Evolutionary conservation across 2,113 vertebrate species (phyloP), one percentile per base, ranked within the genome.

Genomic region (Saimiri boliviensis): DNA sequence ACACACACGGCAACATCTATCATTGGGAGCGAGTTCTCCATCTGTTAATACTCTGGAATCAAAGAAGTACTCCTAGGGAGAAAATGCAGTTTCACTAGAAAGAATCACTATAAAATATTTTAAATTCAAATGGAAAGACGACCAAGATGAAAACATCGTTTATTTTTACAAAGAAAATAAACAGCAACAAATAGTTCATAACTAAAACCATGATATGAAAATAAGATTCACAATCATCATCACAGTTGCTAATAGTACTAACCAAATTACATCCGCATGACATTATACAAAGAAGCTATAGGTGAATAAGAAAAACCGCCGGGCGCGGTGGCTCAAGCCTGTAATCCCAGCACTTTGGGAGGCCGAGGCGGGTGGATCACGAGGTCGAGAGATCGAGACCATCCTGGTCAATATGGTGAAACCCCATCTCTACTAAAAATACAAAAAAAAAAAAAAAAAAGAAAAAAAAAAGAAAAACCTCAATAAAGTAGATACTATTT

Each of bases 21-120:
- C 99, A 87, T 99, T 99, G 47, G 99, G 99, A 70, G 99, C 99
- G 98, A 99, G 95, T 96, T 99, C 99, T 35, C 99, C 99, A 93
- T 99, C 99, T 11, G 99, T 99, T 96, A 99, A 96, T 92, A 99
- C 99, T 99, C 99, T 99, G 0, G 99, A 99, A 98, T 99, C 99
- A 97, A 99, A 99, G 98, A 99, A 99, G 98, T 99, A 99, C 60
- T 99, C 99, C 99, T 99, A 88, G 77, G 93, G 94, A 97, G 60
- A 97, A 92, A 97, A 94, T 60, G 96, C 10, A 93, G 58, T 95
- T 90, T 96, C 86, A 94, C 85, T 79, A 92, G 0, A 66, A 81
- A 94, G 97, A 94, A 58, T 66, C 20, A 91, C 37, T 76, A 63
- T 37, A 16, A 35, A 92, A 71, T 77, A 17, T 66, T 92, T 19